Base-by-base conservation (phyloP, 2,888 invertebrate species). In the Phlogophora meticulosa region DNA sequence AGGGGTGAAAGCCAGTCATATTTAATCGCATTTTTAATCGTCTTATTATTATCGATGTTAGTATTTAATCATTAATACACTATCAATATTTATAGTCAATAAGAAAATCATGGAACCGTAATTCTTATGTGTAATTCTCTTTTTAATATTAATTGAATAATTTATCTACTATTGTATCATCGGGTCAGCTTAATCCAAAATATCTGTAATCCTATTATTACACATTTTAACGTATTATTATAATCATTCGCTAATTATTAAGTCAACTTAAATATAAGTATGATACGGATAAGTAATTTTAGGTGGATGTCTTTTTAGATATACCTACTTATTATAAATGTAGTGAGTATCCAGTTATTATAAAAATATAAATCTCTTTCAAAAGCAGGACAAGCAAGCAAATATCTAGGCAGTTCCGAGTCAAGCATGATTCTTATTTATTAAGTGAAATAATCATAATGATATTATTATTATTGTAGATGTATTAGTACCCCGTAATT, bases 171-270 rank as follows among this genome's bases (percentile, higher is more conserved):
- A 52, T 38, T 43, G 38, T 55, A 45, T 45, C n/a, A 7, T 45
- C 57, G 67, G 57, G 79, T 78, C 73, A 74, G 66, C 66, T 78
- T 53, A 13, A 48, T 4, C 48, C 24, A 53, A 60, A 60, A 71
- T 10, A 10, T 48, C 13, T 20, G 42, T 76, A 28, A 7, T 51
- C 40, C 48, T 58, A 40, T 36, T 17, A 17, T 11, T 36, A n/a
- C 36, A n/a, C 36, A 0, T 32, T 24, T 49, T n/a, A 10, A 28
- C 0, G 22, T 32, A 43, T 69, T 34, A 43, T 28, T 68, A 38
- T 24, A 43, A 42, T 76, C 42, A 34, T 28, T 74, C 10, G 10
- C 2, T 38, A 53, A 42, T 32, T 20, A 22, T 24, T 36, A 43
- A 22, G 28, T 28, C 36, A 38, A 22, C 11, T 15, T 40, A 34